Percentiles rank a stretch among this genome's conserved stretches.
phyloP scores from a whole-genome alignment of 2,797 vertebrate species.

The Takifugu ocellatus region DNA sequence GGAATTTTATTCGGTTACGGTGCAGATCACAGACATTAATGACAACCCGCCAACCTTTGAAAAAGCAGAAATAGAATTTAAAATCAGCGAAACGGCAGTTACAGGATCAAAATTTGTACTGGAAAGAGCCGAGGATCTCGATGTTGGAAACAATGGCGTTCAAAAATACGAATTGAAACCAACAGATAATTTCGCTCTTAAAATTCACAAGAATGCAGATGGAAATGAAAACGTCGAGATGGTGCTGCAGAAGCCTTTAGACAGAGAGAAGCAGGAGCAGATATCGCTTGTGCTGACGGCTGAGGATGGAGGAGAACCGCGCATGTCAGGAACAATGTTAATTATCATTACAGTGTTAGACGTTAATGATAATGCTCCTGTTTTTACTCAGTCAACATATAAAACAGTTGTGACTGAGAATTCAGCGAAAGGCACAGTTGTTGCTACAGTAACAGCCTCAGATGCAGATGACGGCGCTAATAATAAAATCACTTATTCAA shows the following conservation, averaged over 20 bases:
- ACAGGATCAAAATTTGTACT: slow-evolving; percentile 66
- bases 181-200: slow-evolving; percentile 56
- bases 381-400: slow-evolving; percentile 57
- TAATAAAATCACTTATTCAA: slow-evolving; percentile 40
- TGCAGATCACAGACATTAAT: slow-evolving; percentile 71
- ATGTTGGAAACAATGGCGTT: slow-evolving; percentile 69
- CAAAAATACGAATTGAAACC: slow-evolving; percentile 56
- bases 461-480: slow-evolving; percentile 49
- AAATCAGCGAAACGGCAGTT: slow-evolving; percentile 67
- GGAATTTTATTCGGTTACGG: slow-evolving; percentile 76
- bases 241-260: slow-evolving; percentile 65
- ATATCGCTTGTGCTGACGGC: slow-evolving; percentile 60
- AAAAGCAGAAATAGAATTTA: slow-evolving; percentile 41
- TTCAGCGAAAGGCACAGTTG: slow-evolving; percentile 37
- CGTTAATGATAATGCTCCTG: slow-evolving; percentile 62
- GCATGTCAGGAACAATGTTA: slow-evolving; percentile 61
- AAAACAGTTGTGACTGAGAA: slow-evolving; percentile 59
- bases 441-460: slow-evolving; percentile 52
- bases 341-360: slow-evolving; percentile 67
- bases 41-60: slow-evolving; percentile 67
- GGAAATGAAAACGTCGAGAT: slow-evolving; percentile 61
- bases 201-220: slow-evolving; percentile 25
- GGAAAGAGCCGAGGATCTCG: slow-evolving; percentile 68
- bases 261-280: slow-evolving; percentile 63
- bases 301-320: slow-evolving; percentile 66